A percentile compares a stretch with the other conserved stretches of the same genome.
phyloP scores from a whole-genome alignment of 2,113 vertebrate genomes.

The Oxygymnocypris stewartii region DNA sequence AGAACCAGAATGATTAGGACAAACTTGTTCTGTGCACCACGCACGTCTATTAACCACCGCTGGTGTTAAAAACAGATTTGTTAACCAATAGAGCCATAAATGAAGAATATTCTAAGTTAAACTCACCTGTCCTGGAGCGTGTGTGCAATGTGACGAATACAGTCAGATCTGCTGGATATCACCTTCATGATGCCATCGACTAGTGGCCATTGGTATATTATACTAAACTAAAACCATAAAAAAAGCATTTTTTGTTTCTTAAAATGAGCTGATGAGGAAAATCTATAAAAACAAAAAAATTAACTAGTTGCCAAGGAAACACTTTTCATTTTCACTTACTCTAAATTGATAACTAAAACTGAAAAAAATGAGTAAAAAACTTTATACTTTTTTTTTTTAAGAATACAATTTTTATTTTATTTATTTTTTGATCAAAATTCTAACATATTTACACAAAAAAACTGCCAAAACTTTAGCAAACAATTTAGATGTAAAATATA shows the following conservation, averaged over 20 bases:
- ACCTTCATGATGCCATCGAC: neutral
- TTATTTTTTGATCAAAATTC: too few species aligned
- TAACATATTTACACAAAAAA: too few species aligned
- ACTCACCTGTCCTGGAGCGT: neutral
- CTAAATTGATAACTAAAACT: neutral
- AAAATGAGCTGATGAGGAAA: neutral
- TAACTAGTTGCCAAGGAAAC: neutral
- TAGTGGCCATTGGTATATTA: neutral
- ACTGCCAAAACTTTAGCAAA: too few species aligned
- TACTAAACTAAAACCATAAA: neutral
- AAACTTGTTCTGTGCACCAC: neutral
- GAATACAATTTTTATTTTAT: too few species aligned
- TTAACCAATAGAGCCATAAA: conserved; percentile 46
- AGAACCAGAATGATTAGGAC: too few species aligned
- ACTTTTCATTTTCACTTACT: neutral
- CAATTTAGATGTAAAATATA: too few species aligned
- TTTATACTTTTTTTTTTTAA: too few species aligned
- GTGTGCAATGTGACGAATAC: conserved; percentile 1
- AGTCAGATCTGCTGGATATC: conserved; percentile 8
- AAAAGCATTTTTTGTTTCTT: too few species aligned
- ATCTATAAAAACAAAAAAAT: too few species aligned
- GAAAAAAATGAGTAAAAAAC: too few species aligned
- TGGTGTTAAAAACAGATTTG: conserved; percentile 48
- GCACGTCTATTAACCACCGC: neutral
- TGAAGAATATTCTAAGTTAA: neutral